Percentiles rank a stretch among this genome's conserved stretches.
phyloP scores from a whole-genome alignment of 1,140 invertebrate genomes.

The Cherax destructor region DNA sequence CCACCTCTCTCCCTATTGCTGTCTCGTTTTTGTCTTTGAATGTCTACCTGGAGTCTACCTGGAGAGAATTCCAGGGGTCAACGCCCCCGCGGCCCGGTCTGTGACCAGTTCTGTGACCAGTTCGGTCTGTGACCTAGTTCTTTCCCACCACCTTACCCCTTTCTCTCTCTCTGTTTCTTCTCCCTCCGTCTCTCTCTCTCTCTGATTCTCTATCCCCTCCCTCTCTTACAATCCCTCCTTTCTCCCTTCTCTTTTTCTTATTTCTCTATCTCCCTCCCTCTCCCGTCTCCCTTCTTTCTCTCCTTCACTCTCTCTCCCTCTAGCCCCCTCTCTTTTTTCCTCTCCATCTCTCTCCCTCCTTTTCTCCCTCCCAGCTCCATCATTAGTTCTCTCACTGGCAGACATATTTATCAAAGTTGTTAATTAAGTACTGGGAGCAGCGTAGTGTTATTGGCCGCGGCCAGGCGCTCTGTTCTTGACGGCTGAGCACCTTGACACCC shows the following conservation, averaged over 20 bases:
- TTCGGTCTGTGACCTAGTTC: no score
- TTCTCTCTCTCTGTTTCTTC: no score
- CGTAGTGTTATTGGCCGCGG: no score
- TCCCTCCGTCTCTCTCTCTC: not conserved
- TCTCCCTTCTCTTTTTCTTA: not conserved
- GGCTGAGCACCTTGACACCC: not conserved
- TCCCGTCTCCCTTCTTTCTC: not conserved
- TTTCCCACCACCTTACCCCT: no score
- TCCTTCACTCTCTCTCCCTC: not conserved
- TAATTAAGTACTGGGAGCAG: conserved; percentile 35
- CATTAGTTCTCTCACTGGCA: conserved; percentile 7
- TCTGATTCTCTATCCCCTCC: not conserved
- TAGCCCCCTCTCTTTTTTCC: not conserved
- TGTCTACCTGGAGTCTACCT: no score
- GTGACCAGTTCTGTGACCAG: no score
- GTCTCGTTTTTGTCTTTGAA: no score
- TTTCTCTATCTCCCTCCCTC: not conserved
- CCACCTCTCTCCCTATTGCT: no score
- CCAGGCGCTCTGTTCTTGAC: not conserved
- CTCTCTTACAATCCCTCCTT: no score
- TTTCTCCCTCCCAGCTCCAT: not conserved
- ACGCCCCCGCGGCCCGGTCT: no score
- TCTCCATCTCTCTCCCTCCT: not conserved
- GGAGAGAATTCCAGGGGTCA: no score
- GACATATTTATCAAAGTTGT: conserved; percentile 28